These are phyloP conservation scores for Tiaroga cobitis DNA, from an alignment of 2,797 vertebrate genomes.

Conservation along the genomic window DNA sequence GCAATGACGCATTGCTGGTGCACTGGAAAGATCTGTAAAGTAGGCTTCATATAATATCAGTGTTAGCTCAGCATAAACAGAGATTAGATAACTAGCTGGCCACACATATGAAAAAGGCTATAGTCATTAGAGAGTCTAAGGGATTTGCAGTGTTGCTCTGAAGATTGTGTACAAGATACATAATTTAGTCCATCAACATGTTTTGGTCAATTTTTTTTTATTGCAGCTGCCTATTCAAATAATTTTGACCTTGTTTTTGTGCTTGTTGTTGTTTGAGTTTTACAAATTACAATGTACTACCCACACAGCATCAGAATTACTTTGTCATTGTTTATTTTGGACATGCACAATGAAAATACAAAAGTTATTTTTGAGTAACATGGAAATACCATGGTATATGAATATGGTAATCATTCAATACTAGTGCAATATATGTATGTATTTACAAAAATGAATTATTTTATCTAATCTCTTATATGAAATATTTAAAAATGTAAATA, in stretches of 20 bases:
- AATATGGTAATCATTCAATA: background rate
- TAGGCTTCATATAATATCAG: background rate
- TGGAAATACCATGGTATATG: background rate
- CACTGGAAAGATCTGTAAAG: slow-evolving; percentile 21
- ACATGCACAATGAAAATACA: background rate
- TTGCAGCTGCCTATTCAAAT: background rate
- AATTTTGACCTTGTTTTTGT: background rate
- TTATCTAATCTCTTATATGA: background rate
- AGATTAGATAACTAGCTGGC: slow-evolving; percentile 19
- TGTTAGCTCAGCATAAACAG: slow-evolving; percentile 17
- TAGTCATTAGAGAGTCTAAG: slow-evolving; percentile 10
- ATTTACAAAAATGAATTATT: background rate
- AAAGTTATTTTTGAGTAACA: background rate
- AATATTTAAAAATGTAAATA: no score
- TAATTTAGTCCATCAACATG: background rate
- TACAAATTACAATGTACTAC: background rate
- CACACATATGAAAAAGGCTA: background rate
- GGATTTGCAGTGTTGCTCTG: slow-evolving; percentile 15
- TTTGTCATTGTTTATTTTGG: background rate
- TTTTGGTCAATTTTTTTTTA: background rate
- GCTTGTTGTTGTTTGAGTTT: background rate
- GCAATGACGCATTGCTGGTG: slow-evolving; percentile 15
- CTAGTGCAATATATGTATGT: no score
- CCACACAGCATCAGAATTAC: background rate
- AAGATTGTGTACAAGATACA: slow-evolving; percentile 1